Conservation (phyloP, 2,113 vertebrate genomes). For the Oreochromis aureus region DNA sequence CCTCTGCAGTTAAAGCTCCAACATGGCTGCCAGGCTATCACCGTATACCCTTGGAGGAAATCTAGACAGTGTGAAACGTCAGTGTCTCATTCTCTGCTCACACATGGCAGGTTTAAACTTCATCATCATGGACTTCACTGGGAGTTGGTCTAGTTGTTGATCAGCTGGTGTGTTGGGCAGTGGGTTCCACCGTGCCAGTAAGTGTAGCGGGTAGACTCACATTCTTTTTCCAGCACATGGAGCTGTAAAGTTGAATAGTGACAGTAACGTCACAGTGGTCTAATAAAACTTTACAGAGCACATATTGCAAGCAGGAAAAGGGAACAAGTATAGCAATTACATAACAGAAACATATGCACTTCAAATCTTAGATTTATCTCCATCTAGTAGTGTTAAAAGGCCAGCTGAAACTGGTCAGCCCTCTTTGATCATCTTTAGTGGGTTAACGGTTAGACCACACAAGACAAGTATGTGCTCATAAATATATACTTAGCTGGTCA, state of each 20-base stretch:
- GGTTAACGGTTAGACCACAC: neutral
- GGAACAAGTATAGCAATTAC: neutral
- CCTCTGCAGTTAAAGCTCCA: conserved; percentile 30
- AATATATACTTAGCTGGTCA: neutral
- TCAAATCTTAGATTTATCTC: neutral
- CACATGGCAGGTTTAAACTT: conserved; percentile 5
- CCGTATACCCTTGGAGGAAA: conserved; percentile 2
- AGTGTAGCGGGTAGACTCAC: neutral
- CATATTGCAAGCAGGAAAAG: neutral
- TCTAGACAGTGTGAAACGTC: conserved; percentile 56
- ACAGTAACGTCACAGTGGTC: neutral
- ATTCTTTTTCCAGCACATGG: conserved; percentile 5
- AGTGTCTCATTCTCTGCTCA: conserved; percentile 23
- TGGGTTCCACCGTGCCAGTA: neutral
- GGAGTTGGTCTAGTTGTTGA: neutral
- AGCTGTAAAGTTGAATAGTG: conserved; percentile 22
- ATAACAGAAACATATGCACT: neutral
- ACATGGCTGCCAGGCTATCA: conserved; percentile 28
- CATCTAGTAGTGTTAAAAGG: neutral
- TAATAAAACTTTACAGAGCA: conserved; percentile 10
- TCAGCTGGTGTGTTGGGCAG: neutral
- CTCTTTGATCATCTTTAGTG: neutral
- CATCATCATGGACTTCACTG: conserved; percentile 5
- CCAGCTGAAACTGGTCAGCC: neutral
- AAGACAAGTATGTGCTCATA: neutral